Evolutionary conservation across 2,888 invertebrate genomes (phyloP), one percentile per base, ranked within the genome.

Genomic region (Andrena bucephala): DNA sequence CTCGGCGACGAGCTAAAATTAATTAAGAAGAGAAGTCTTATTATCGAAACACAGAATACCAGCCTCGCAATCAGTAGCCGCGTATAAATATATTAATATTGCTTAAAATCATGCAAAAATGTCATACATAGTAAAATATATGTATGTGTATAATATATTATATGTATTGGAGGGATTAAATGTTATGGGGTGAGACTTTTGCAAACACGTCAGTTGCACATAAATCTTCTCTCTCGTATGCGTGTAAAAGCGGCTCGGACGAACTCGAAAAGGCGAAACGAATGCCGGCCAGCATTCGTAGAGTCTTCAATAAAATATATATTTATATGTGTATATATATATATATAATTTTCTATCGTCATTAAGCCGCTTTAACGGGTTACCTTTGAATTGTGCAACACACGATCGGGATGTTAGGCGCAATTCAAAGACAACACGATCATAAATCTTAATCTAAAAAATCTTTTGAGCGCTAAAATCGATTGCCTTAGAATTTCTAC

Each of bases 21-120:
- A 20, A 50, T 1, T 2, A 33, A 8, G 20, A 24, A 13, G 52
- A 70, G 10, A 69, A 68, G 71, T 71, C 66, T 67, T 69, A n/a
- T 57, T 7, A 54, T 81, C 60, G 52, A 57, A 63, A 67, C 42
- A 33, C 5, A 33, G 10, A 57, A 59, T 50, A 50, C 65, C 79
- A 67, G 72, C 63, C 72, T 71, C 83, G 78, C 60, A 69, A 67
- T 16, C 70, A 74, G 63, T 60, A 71, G 62, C 76, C 87, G 83
- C 77, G 77, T 68, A 89, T 88, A 90, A 87, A 89, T 89, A 91
- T 91, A 91, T 92, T 92, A 92, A 92, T 93, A 93, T 93, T 92
- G 92, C 93, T 93, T 89, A 90, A 90, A 85, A 86, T 92, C 90
- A 92, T 92, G 92, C 92, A 91, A 92, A 91, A 91, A 90, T 90